Evolutionary conservation across 2,113 vertebrate species (phyloP).

Genomic region (Ivindomyrus marchei): DNA sequence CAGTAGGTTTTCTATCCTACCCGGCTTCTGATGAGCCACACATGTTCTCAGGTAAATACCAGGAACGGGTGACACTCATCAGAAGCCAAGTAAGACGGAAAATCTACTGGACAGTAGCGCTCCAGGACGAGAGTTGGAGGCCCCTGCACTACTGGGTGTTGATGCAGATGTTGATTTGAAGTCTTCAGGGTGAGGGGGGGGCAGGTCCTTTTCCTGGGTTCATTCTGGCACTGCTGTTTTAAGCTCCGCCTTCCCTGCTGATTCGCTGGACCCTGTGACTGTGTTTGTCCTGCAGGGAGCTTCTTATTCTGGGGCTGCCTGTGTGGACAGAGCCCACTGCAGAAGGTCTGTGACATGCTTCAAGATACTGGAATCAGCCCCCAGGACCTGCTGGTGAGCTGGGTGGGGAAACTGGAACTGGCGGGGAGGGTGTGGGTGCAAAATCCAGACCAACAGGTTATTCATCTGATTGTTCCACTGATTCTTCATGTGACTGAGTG

Average conservation of each 20-base stretch:
- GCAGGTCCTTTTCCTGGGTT: not conserved
- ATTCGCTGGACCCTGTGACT: not conserved
- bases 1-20: too few relatives aligned
- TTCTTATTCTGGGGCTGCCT: constrained; percentile 94
- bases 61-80: too few relatives aligned
- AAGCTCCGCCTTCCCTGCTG: not conserved
- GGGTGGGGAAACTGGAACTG: not conserved
- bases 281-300: constrained; percentile 63
- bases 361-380: constrained; percentile 80
- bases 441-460: not conserved
- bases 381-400: constrained; percentile 81
- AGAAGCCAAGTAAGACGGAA: too few relatives aligned
- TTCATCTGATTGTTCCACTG: not conserved
- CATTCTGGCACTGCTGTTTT: not conserved
- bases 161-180: too few relatives aligned
- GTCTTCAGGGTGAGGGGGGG: too few relatives aligned
- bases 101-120: too few relatives aligned
- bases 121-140: too few relatives aligned
- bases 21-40: too few relatives aligned
- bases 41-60: too few relatives aligned
- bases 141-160: too few relatives aligned
- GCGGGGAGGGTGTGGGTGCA: too few relatives aligned
- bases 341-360: constrained; percentile 70
- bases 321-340: constrained; percentile 70
- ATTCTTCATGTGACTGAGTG: not conserved